A percentile compares a stretch with the other conserved stretches of the same genome.
Evolutionary conservation across 1,140 invertebrate species (phyloP).

Genomic region (Melipona quadrifasciata): DNA sequence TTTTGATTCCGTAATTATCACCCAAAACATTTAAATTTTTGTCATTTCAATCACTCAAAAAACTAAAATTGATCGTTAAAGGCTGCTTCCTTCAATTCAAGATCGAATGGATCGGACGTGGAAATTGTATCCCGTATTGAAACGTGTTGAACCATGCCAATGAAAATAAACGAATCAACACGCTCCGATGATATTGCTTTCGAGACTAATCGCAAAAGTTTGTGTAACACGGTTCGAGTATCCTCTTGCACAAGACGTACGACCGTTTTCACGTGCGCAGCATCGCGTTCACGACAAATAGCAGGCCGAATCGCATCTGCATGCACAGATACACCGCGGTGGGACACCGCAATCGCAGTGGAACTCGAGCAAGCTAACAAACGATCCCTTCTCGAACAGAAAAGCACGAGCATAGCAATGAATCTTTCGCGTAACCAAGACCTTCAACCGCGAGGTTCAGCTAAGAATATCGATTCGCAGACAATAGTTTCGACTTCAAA

Average conservation of each 20-base stretch:
- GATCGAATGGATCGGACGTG: too few species aligned
- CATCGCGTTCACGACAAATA: conserved; percentile 4
- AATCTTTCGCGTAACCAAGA: conserved; percentile 27
- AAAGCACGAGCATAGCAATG: conserved; percentile 14
- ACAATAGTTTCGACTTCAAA: too few species aligned
- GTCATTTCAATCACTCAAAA: too few species aligned
- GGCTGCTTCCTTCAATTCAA: too few species aligned
- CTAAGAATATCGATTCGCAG: conserved; percentile 18
- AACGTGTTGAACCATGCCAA: too few species aligned
- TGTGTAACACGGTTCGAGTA: not conserved
- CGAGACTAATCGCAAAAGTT: not conserved
- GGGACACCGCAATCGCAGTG: not conserved
- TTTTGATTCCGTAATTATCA: too few species aligned
- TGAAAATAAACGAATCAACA: not conserved
- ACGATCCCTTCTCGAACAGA: not conserved
- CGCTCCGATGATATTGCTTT: not conserved
- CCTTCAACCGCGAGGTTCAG: conserved; percentile 14
- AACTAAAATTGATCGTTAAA: too few species aligned
- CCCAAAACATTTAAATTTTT: too few species aligned
- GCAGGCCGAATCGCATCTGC: not conserved
- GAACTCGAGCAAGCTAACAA: conserved; percentile 29
- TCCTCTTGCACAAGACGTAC: not conserved
- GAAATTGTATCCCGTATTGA: too few species aligned
- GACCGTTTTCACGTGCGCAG: not conserved
- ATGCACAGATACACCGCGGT: not conserved